Base-by-base conservation (phyloP, 2,888 invertebrate species). In the Zygaena filipendulae region DNA sequence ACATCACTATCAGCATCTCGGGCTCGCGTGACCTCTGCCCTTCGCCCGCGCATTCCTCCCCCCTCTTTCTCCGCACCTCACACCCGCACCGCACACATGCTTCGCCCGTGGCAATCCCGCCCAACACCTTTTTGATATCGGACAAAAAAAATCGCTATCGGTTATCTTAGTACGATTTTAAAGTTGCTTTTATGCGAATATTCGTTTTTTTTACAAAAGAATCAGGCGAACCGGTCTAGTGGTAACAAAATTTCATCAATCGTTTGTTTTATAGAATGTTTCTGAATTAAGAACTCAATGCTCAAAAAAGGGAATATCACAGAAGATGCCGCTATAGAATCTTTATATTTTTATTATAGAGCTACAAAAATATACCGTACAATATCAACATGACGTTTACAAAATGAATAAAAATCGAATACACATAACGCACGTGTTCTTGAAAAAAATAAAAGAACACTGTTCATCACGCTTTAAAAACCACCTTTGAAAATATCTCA, bases 21-120 rank as follows among this genome's bases (percentile, higher is more conserved):
- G 52, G 47, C 59, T 60, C 50, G 60, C 61, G 61, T 74, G 74
- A 74, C 72, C 74, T 72, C 53, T 75, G 74, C 59, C 71, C 74
- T 61, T 50, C 53, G 53, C 52, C 52, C 47, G 51, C 52, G 51
- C 58, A 52, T 20, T 39, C 22, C 21, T n/a, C 19, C 6, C 30
- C 26, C 24, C 27, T 30, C 25, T 20, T 39, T 22, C 23, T 9
- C 19, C 6, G 27, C 24, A 18, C 27, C 25, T 23, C 41, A 18
- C 22, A 35, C 40, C 29, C 39, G 31, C 39, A 30, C 52, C 43
- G 43, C 63, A 59, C 58, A 52, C 61, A 48, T 52, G 52, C 60
- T 56, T 56, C 51, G 62, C 61, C 49, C 36, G 51, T 47, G 58
- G 69, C 68, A 51, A 58, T 59, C 55, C 59, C 74, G 71, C 74